Evolutionary conservation across 2,888 invertebrate genomes (phyloP).

Genomic region (Troides helena): DNA sequence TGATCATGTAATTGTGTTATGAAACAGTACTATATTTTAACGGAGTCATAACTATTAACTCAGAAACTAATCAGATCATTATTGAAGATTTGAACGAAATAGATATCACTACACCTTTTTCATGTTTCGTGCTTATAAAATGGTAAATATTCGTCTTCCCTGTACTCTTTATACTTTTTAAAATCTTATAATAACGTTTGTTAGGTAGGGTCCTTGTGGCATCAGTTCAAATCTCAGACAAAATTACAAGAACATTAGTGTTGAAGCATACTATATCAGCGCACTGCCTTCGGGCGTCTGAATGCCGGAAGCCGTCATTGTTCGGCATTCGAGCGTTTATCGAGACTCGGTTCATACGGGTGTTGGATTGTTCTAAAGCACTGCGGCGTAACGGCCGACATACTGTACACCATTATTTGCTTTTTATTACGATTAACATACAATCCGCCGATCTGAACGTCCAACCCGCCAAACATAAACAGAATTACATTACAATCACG

Average conservation of each 20-base stretch:
- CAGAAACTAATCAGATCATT: too few species aligned
- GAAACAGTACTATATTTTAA: too few species aligned
- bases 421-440: conserved; percentile 21
- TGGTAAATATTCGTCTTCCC: too few species aligned
- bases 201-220: not conserved
- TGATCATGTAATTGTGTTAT: too few species aligned
- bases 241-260: conserved; percentile 10
- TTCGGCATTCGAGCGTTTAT: conserved; percentile 21
- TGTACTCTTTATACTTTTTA: too few species aligned
- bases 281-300: conserved; percentile 10
- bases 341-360: conserved; percentile 23
- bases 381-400: conserved; percentile 35
- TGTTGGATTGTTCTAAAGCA: conserved; percentile 38
- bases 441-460: conserved; percentile 13
- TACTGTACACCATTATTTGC: conserved; percentile 21
- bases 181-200: not conserved
- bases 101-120: too few species aligned
- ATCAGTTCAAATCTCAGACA: not conserved
- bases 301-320: conserved; percentile 19
- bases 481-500: not conserved
- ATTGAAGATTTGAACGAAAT: too few species aligned
- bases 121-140: too few species aligned
- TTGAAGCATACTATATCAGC: conserved; percentile 5
- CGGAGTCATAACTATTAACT: too few species aligned
- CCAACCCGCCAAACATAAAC: not conserved